Percentiles rank a stretch among this genome's conserved stretches.
Evolutionary conservation across 2,888 invertebrate genomes (phyloP).

Genomic region (Azorinus chamasolen): DNA sequence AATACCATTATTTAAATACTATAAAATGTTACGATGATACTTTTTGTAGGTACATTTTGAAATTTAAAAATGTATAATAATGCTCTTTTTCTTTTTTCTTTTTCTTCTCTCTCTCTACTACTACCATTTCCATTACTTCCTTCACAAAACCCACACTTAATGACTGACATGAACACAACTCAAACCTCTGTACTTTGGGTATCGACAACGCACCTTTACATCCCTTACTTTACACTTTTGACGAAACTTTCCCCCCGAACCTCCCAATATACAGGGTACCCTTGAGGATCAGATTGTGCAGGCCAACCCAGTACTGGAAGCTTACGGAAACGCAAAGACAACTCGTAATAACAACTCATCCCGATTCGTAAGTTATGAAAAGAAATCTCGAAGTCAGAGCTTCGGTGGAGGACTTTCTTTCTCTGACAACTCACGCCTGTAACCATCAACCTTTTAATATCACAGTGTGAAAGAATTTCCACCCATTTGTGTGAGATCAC

Average conservation of each 20-base stretch:
- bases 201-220: background rate
- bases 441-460: no score
- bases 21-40: no score
- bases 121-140: constrained; percentile 5
- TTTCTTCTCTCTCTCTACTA: constrained; percentile 24
- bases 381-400: background rate
- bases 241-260: constrained; percentile 1
- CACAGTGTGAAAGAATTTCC: no score
- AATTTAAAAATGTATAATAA: background rate
- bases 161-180: constrained; percentile 2
- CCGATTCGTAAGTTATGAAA: constrained; percentile 97
- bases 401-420: no score
- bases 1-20: no score
- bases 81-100: constrained; percentile 31
- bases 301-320: constrained; percentile 91
- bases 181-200: background rate
- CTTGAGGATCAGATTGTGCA: constrained; percentile 99
- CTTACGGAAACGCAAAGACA: constrained; percentile 85
- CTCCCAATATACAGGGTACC: constrained; percentile 60
- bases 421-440: no score
- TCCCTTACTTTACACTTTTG: background rate
- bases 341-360: constrained; percentile 99
- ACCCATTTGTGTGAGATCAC: no score
- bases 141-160: constrained; percentile 11
- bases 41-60: no score